phyloP scores from a whole-genome alignment of 1,140 invertebrate genomes.

The Ceratina australensis region DNA sequence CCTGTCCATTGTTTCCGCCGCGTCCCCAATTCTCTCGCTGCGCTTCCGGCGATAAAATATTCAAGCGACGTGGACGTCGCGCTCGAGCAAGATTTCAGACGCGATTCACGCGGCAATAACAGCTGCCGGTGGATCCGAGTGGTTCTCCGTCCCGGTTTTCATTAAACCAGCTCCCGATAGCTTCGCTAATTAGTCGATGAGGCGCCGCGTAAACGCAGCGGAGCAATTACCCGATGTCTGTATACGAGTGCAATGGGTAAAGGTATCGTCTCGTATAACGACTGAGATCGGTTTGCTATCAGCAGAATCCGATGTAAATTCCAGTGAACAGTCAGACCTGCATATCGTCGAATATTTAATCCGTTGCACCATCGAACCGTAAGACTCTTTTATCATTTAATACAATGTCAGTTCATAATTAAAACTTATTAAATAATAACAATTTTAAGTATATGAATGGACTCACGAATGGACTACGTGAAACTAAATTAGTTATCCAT shows the following conservation, averaged over 20 bases:
- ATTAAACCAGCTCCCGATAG: conserved; percentile 34
- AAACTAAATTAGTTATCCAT: too few relatives aligned
- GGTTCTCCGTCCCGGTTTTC: conserved; percentile 3
- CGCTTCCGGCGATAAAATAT: conserved; percentile 30
- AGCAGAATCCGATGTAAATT: too few relatives aligned
- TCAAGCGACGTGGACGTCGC: conserved; percentile 22
- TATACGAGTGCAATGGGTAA: conserved; percentile 8
- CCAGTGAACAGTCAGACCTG: too few relatives aligned
- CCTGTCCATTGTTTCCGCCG: neutral
- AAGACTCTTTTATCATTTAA: too few relatives aligned
- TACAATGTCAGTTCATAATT: too few relatives aligned
- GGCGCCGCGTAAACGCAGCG: conserved; percentile 33
- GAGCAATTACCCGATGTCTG: conserved; percentile 40
- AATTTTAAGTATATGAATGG: too few relatives aligned
- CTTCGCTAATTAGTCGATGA: conserved; percentile 59
- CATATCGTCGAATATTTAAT: too few relatives aligned
- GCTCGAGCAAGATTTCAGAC: conserved; percentile 22
- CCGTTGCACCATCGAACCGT: too few relatives aligned
- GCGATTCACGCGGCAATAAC: conserved; percentile 32
- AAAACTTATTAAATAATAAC: too few relatives aligned
- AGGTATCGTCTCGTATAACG: conserved; percentile 19
- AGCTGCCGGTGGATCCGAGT: neutral
- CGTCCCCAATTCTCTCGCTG: neutral
- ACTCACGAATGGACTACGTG: too few relatives aligned
- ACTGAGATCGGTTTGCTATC: neutral